Evolutionary conservation across 2,888 invertebrate species (phyloP), one percentile per base, ranked within the genome.

Genomic region (Odontothrips loti): DNA sequence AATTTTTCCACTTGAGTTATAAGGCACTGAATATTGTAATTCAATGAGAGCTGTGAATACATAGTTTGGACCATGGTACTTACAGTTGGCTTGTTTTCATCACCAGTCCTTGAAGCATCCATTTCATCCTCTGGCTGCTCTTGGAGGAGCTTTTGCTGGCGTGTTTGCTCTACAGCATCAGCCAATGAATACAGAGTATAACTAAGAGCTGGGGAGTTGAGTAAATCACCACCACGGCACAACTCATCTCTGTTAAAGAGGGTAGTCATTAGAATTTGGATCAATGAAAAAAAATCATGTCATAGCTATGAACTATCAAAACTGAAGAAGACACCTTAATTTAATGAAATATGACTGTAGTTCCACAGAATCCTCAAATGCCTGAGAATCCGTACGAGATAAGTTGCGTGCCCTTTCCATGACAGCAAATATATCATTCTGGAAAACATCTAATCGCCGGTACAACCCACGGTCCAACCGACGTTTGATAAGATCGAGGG

Each of bases 351-450:
- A 96, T 17, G 93, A 91, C 87, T 99, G 98, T 80, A 99, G 90
- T 85, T 98, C 97, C 48, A 97, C 92, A 0, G 98, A 94, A 88
- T 99, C 99, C 86, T 98, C 97, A 88, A 98, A 99, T 79, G 96
- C 92, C 86, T 96, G 96, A 4, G 98, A 98, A 88, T 98, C 98
- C 0, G 96, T 94, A 20, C 97, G 91, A 0, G 97, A 95, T 0
- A 97, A 89, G 82, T 93, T 92, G 3, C 99, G 91, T 0, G 97
- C 97, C 82, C 89, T 89, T 85, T 98, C 97, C 86, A 99, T 92
- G 83, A 98, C 96, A 58, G 94, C 91, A 87, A 99, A 99, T 86
- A 99, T 92, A 86, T 99, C 99, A 85, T 97, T 97, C 89, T 99
- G 99, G 88, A 99, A 99, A 81, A 93, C 91, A 87, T 99, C 99